Percentiles rank a stretch among this genome's conserved stretches.
Conservation (phyloP, 1,140 invertebrate genomes). For the Drosophila micromelanica region DNA sequence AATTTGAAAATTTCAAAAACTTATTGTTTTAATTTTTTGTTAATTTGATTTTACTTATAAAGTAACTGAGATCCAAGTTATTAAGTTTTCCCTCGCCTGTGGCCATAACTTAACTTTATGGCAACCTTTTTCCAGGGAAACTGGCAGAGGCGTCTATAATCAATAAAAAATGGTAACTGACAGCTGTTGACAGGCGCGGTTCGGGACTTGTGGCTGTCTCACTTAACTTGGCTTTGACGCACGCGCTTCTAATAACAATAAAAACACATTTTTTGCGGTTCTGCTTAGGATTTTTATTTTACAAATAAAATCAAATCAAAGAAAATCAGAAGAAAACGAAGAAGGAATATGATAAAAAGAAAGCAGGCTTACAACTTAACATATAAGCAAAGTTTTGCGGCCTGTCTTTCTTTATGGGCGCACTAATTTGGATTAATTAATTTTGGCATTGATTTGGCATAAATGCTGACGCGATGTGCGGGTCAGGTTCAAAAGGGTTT, state of each 20-base stretch:
- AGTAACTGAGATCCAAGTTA: neutral
- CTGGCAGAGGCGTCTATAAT: slow-evolving; percentile 18
- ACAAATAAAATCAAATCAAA: neutral
- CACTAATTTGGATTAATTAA: slow-evolving; percentile 62
- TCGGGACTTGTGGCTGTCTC: slow-evolving; percentile 13
- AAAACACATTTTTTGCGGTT: slow-evolving; percentile 15
- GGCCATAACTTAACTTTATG: neutral
- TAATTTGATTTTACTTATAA: too few species aligned
- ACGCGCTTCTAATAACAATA: slow-evolving; percentile 18
- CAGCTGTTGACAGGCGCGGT: slow-evolving; percentile 28
- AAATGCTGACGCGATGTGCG: neutral
- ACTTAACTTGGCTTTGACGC: slow-evolving; percentile 31
- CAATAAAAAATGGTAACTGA: slow-evolving; percentile 36
- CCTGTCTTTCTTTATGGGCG: slow-evolving; percentile 29
- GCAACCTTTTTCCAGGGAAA: neutral
- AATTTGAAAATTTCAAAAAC: neutral
- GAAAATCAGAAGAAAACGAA: neutral
- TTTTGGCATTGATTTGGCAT: slow-evolving; percentile 59
- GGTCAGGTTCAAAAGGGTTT: slow-evolving; percentile 64
- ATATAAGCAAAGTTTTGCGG: neutral
- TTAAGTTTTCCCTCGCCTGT: neutral
- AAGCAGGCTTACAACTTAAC: neutral
- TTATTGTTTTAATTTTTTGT: neutral
- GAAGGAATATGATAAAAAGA: neutral
- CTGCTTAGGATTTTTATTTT: neutral